These are phyloP conservation scores for Tautogolabrus adspersus DNA, from an alignment of 2,113 vertebrate genomes.

Conservation along the genomic window DNA sequence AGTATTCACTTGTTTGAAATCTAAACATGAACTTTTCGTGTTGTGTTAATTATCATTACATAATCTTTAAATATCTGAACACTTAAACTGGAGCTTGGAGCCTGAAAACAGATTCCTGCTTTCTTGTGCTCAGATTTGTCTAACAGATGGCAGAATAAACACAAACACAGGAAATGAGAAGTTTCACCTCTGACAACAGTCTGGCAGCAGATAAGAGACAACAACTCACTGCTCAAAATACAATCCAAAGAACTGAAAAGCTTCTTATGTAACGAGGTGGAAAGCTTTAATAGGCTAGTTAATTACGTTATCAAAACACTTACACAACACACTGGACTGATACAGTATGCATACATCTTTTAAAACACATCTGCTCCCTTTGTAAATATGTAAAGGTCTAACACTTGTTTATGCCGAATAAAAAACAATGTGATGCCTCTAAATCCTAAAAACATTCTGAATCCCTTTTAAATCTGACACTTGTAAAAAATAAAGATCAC, in stretches of 20 bases:
- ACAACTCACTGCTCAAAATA: constrained; percentile 29
- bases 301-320: background rate
- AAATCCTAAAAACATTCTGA: background rate
- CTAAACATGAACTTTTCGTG: background rate
- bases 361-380: background rate
- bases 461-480: background rate
- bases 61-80: background rate
- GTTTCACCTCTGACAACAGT: constrained; percentile 6
- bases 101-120: background rate
- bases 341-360: background rate
- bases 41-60: background rate
- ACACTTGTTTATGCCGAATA: background rate
- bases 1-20: background rate
- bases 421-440: accelerated
- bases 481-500: background rate
- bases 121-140: background rate
- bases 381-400: background rate
- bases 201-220: constrained; percentile 15
- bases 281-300: constrained; percentile 22
- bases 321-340: background rate
- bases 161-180: background rate
- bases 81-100: background rate
- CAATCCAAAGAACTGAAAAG: constrained; percentile 44
- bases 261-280: constrained; percentile 68
- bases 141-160: constrained; percentile 1